Base-by-base conservation (phyloP, 2,113 vertebrate genomes). In the Ondatra zibethicus region DNA sequence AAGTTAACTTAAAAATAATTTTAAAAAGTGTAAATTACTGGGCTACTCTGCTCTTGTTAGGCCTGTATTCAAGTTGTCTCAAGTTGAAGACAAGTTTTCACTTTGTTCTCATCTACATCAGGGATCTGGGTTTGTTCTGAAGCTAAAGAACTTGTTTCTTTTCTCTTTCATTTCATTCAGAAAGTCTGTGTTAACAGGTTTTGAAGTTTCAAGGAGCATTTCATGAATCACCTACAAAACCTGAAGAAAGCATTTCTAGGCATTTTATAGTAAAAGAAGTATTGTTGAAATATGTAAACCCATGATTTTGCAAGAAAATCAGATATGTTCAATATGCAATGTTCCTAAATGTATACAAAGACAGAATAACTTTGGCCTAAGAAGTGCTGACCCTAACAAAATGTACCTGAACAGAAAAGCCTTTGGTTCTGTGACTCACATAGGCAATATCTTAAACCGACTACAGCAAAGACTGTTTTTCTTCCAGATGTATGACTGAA, bases 391-490 rank as follows among this genome's bases (percentile, higher is more conserved):
- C 19, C 39, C 45, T 33, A 72, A 73, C 29, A 97, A 94, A 92
- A 84, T 5, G 31, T 5, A 75, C 27, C 72, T 55, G 50, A 91
- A 93, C 47, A 72, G 25, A 95, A 97, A 63, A 78, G 50, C 4
- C 47, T 25, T 73, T 97, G 88, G 31, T 63, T 88, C 31, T 94
- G 70, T 82, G 7, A 95, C 0, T 14, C 4, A 91, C 73, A 94
- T 14, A 45, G 17, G 93, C 75, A 96, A 95, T 90, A 21, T 8
- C 84, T 5, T 29, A 50, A 65, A 72, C 68, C 89, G 72, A 96
- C 19, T 6, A 58, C 7, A 96, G 19, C 3, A 66, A 93, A 55
- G 52, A 92, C 68, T 94, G 63, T 77, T 97, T 98, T 96, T 93
- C 95, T 88, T 78, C 72, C 33, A 96, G 75, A 97, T 16, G 13